Base-by-base conservation (phyloP, 23 tunicate genomes). In the Halocynthia aurantium region DNA sequence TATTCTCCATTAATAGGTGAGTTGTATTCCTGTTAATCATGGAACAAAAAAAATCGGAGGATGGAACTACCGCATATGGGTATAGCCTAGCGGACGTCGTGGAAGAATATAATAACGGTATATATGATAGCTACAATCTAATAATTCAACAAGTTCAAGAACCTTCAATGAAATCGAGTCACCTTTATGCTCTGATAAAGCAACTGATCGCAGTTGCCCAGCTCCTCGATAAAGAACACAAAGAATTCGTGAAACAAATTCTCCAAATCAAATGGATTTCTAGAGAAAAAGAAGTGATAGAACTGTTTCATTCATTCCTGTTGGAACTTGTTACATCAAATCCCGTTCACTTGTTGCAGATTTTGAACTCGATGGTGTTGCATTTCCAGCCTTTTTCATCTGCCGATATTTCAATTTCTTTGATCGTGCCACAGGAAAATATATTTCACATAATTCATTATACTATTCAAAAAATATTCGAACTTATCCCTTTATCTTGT, bases 201-300 rank as follows among this genome's bases (percentile, higher is more conserved):
- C 83, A 88, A 50, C 73, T 57, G n/a, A 66, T 62, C 53, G 69
- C n/a, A 17, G 49, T 78, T 71, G 80, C 81, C 52, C 84, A 83
- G 66, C 17, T 74, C 10, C 50, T 88, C 5, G 88, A 82, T 57
- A 73, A 83, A 73, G 75, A 57, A 44, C 83, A 83, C 52, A 69
- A 63, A 22, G 53, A 66, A n/a, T 57, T 88, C 8, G 83, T 88
- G 13, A 74, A 77, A 22, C 58, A 20, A 5, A 67, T 67, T 10
- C 67, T 85, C 51, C 44, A 61, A 70, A 85, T 84, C 50, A 54
- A 75, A 68, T 89, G 96, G 96, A 83, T 84, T 73, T 81, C 80
- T 53, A 57, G 96, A 62, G 96, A 89, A 69, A 61, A 65, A 52
- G 79, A 81, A 64, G 89, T 89, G 5, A 57, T 89, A 22, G 61